phyloP scores from a whole-genome alignment of 2,888 invertebrate species.

The Orchestes rusci region DNA sequence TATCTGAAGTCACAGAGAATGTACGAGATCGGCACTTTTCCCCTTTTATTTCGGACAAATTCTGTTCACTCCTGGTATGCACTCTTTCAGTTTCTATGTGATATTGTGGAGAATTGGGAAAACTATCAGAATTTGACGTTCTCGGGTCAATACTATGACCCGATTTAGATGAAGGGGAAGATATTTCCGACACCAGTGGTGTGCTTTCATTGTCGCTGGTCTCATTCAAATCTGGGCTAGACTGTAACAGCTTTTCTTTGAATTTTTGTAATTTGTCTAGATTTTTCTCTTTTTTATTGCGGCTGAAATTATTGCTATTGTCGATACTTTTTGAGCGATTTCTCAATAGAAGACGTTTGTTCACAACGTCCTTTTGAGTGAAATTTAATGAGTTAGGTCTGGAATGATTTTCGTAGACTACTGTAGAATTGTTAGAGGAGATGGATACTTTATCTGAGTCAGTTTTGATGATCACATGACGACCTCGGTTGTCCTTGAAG shows the following conservation, averaged over 20 bases:
- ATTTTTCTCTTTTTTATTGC: slow-evolving; percentile 20
- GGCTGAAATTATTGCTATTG: slow-evolving; percentile 23
- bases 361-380: slow-evolving; percentile 30
- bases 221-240: slow-evolving; percentile 39
- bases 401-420: slow-evolving; percentile 29
- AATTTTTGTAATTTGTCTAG: slow-evolving; percentile 37
- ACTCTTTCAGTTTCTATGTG: slow-evolving; percentile 27
- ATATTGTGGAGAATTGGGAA: slow-evolving; percentile 32
- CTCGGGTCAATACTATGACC: slow-evolving; percentile 32
- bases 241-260: slow-evolving; percentile 40
- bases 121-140: slow-evolving; percentile 34
- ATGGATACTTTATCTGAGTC: slow-evolving; percentile 30
- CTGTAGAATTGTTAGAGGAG: slow-evolving; percentile 28
- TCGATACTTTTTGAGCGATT: slow-evolving; percentile 40
- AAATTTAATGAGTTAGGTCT: slow-evolving; percentile 30
- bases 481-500: slow-evolving; percentile 29
- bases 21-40: slow-evolving; percentile 33
- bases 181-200: slow-evolving; percentile 52
- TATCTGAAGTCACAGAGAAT: slow-evolving; percentile 35
- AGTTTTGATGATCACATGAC: slow-evolving; percentile 38
- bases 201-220: slow-evolving; percentile 61
- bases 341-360: slow-evolving; percentile 25
- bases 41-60: slow-evolving; percentile 32
- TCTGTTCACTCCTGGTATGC: slow-evolving; percentile 32
- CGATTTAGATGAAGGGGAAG: slow-evolving; percentile 35